Base-by-base conservation (phyloP, 2,113 vertebrate species). In the Corythaeola cristata region DNA sequence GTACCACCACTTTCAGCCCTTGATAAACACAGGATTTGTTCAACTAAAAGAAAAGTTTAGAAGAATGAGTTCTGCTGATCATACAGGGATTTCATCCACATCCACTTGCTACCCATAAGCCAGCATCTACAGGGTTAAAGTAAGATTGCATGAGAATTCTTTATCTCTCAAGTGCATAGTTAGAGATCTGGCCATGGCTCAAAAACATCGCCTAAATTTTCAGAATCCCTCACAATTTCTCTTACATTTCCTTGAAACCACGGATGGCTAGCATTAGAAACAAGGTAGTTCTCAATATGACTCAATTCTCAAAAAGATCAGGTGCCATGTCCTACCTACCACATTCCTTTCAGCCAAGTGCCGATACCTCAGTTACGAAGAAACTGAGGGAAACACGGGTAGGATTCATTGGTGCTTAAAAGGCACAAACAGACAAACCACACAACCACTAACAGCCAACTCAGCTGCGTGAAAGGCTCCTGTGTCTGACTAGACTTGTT, bases 81-180 rank as follows among this genome's bases (percentile, higher is more conserved):
- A 47, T 22, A 58, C 5, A 23, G 9, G 7, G 14, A 83, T 93
- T 96, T 94, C 13, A 2, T 81, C 81, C 52, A 69, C 28, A n/a
- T 82, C 59, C 22, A 63, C 60, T 79, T 52, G 26, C 82, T 47
- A 83, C 5, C 64, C 52, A 69, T 37, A 67, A 92, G 73, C 50
- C 47, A 85, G 82, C 56, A 85, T n/a, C 60, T 82, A 62, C 24
- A 85, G 49, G 23, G 59, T 84, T 94, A 98, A 95, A 92, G 44
- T 9, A 71, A 80, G 63, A 66, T 7, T 47, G 15, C 32, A 15
- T 27, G 41, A 74, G 0, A 5, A 92, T 86, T 85, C 26, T 90
- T 92, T 28, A 85, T 84, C 62, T 68, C 62, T 60, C 62, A 56
- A 77, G 41, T 26, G 33, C 20, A 19, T 24, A 81, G 18, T 73